phyloP scores from a whole-genome alignment of 2,888 invertebrate species.

The Hemithea aestivaria region DNA sequence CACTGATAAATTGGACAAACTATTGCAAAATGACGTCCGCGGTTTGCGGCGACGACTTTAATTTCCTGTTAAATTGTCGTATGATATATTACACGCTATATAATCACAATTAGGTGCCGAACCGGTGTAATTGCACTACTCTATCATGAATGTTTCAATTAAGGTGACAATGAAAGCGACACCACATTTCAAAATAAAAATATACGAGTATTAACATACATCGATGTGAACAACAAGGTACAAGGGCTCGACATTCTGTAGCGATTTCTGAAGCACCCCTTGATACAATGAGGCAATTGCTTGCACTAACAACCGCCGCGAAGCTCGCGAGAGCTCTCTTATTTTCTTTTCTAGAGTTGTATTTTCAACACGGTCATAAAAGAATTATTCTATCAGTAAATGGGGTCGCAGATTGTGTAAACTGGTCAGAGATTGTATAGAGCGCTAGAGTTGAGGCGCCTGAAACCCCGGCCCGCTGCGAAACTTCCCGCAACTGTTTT shows the following conservation, averaged over 20 bases:
- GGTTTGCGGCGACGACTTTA: slow-evolving; percentile 61
- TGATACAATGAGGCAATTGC: slow-evolving; percentile 55
- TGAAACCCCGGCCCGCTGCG: slow-evolving; percentile 64
- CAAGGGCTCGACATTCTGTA: slow-evolving; percentile 35
- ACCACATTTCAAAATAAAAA: no score
- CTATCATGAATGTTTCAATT: slow-evolving; percentile 29
- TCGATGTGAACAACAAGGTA: slow-evolving; percentile 33
- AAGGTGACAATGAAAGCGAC: no score
- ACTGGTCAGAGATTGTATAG: slow-evolving; percentile 54
- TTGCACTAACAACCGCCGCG: slow-evolving; percentile 43
- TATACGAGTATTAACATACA: no score
- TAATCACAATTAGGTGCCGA: slow-evolving; percentile 30
- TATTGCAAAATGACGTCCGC: slow-evolving; percentile 72
- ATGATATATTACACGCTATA: slow-evolving; percentile 25
- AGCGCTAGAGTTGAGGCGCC: slow-evolving; percentile 16
- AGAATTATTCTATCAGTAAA: slow-evolving; percentile 45
- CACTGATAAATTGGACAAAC: slow-evolving; percentile 77
- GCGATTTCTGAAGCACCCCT: slow-evolving; percentile 35
- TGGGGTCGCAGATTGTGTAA: slow-evolving; percentile 44
- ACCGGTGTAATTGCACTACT: slow-evolving; percentile 35
- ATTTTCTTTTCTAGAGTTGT: slow-evolving; percentile 16
- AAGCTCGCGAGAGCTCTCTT: slow-evolving; percentile 29
- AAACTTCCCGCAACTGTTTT: slow-evolving; percentile 77
- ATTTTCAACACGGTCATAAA: slow-evolving; percentile 31
- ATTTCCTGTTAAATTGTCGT: slow-evolving; percentile 63